Percentiles rank a stretch among this genome's conserved stretches.
Conservation (phyloP, 2,113 vertebrate genomes). For the Amblyopsis rosae region DNA sequence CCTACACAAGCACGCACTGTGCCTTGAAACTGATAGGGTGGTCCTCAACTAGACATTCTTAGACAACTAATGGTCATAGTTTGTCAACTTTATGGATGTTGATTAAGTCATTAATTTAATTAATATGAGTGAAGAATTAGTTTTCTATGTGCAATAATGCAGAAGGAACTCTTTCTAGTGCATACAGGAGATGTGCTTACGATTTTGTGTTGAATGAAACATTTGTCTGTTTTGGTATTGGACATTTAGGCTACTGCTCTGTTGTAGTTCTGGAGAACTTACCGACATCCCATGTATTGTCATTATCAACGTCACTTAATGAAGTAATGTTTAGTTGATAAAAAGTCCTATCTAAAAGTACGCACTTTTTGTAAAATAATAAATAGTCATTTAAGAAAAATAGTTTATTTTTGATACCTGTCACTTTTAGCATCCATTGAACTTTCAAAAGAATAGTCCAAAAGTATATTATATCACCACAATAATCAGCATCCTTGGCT, state of each 20-base stretch:
- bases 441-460: constrained; percentile 72
- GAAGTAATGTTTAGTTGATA: too few species aligned
- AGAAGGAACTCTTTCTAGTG: too few species aligned
- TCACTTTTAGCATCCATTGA: constrained; percentile 63
- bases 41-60: too few species aligned
- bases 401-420: constrained; percentile 74
- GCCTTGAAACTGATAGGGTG: constrained; percentile 1
- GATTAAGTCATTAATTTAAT: too few species aligned
- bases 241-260: too few species aligned
- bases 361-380: constrained; percentile 14
- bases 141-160: too few species aligned
- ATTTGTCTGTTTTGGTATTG: too few species aligned
- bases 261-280: too few species aligned
- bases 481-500: constrained; percentile 54
- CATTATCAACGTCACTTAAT: background rate
- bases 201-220: background rate
- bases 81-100: too few species aligned
- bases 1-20: constrained; percentile 16
- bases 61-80: too few species aligned
- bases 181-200: background rate
- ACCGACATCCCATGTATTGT: constrained; percentile 10
- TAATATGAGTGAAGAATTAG: too few species aligned
- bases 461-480: constrained; percentile 64
- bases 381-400: constrained; percentile 73
- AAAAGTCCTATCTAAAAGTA: background rate